Base-by-base conservation (phyloP, 2,113 vertebrate species). In the Nyctibius bracteatus region DNA sequence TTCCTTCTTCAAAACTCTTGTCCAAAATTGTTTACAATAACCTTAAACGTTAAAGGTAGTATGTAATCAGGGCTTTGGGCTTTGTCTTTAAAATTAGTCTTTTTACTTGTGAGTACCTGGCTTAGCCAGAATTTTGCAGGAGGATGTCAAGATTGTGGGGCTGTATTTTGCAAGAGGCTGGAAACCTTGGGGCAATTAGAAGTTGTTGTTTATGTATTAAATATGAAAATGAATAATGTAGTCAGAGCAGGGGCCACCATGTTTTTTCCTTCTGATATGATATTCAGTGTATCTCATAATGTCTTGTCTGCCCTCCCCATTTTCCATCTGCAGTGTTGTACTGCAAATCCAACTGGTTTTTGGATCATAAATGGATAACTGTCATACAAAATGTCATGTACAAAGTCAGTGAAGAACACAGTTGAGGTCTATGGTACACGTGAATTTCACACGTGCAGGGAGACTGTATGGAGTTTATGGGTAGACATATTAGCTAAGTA, bases 151-250 rank as follows among this genome's bases (percentile, higher is more conserved):
- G 59, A 79, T 90, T 84, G 47, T 4, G 1, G 46, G 54, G 25
- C 47, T 86, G 8, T 57, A 8, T 89, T 86, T 90, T 89, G 52
- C 31, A 91, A 81, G 61, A 67, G 57, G 12, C 65, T 95, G 52
- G 31, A 88, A 96, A 86, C 14, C 35, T 70, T 71, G 39, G 81
- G 63, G 68, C 90, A 90, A 86, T 81, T 71, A 92, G 41, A 63
- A 46, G 25, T 57, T 81, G 27, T 3, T 31, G 93, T 96, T 84
- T 79, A 87, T 94, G 15, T 61, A 88, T 94, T 92, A 89, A 94
- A 74, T 86, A 95, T 68, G 77, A 93, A 95, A 96, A 93, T 83
- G 8, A 94, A 88, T 95, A 85, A 94, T 73, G 58, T 54, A 89
- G 51, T 67, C 77, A 87, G 81, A 88, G 62, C 58, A 79, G 70